Conservation (phyloP, 2,113 vertebrate species). For the Chitala chitala region DNA sequence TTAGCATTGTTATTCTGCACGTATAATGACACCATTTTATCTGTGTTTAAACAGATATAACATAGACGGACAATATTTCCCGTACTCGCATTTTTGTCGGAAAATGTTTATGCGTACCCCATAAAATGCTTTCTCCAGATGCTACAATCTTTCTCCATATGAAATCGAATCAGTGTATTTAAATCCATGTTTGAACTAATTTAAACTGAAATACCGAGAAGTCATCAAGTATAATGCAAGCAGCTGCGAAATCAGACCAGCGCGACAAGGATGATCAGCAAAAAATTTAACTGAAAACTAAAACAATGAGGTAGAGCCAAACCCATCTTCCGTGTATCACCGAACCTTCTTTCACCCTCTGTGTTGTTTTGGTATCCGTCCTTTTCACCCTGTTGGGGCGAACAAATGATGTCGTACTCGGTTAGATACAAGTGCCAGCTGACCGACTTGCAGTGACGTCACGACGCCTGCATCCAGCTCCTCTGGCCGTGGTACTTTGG, state of each 20-base stretch:
- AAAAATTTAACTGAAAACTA: constrained; percentile 28
- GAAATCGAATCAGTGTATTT: constrained; percentile 40
- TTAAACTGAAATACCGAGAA: constrained; percentile 41
- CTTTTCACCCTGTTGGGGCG: constrained; percentile 22
- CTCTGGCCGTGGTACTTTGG: constrained; percentile 25
- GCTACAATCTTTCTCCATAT: constrained; percentile 28
- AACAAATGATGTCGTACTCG: constrained; percentile 46
- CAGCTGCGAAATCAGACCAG: constrained; percentile 58
- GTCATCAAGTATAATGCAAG: constrained; percentile 59
- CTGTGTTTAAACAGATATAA: constrained; percentile 16
- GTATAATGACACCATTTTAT: constrained; percentile 1
- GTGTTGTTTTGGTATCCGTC: constrained; percentile 34
- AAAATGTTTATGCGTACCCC: constrained; percentile 31
- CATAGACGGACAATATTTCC: constrained; percentile 8
- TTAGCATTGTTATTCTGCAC: constrained; percentile 2
- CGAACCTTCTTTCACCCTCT: neutral
- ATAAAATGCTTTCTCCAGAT: constrained; percentile 35
- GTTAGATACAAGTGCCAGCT: constrained; percentile 54
- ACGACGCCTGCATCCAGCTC: constrained; percentile 49
- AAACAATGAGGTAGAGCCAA: constrained; percentile 48
- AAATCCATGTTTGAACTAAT: constrained; percentile 27
- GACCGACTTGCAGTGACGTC: constrained; percentile 60
- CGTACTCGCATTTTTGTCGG: neutral
- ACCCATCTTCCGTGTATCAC: constrained; percentile 19
- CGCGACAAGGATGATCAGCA: constrained; percentile 33